Conservation (phyloP, 2,888 invertebrate species). For the Neoaliturus tenellus region DNA sequence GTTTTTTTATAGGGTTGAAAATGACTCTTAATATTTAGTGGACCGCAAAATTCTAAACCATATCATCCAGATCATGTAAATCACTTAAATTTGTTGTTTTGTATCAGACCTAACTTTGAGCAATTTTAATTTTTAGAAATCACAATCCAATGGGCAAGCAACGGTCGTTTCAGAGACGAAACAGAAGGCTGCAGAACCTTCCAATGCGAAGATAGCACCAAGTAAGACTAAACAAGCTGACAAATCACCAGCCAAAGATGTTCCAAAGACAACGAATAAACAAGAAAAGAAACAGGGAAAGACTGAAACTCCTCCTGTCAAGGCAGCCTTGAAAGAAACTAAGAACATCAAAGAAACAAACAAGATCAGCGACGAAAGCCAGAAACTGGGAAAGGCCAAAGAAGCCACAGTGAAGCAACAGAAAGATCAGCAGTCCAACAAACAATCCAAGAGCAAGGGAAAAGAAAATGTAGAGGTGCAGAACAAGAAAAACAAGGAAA, state of each 20-base stretch:
- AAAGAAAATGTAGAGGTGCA: slow-evolving; percentile 75
- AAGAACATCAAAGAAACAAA: slow-evolving; percentile 61
- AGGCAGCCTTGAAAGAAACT: slow-evolving; percentile 63
- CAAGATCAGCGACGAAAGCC: slow-evolving; percentile 47
- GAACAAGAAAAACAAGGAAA: slow-evolving; percentile 78
- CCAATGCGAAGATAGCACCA: slow-evolving; percentile 44
- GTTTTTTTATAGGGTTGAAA: too few relatives aligned
- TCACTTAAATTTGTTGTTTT: too few relatives aligned
- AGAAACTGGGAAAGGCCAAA: slow-evolving; percentile 57
- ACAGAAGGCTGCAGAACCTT: slow-evolving; percentile 58
- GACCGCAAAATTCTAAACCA: too few relatives aligned
- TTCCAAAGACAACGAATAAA: slow-evolving; percentile 64
- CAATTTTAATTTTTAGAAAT: slow-evolving; percentile 67
- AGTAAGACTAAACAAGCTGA: slow-evolving; percentile 63
- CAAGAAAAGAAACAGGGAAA: slow-evolving; percentile 64
- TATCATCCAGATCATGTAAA: too few relatives aligned
- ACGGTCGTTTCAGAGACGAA: slow-evolving; percentile 64
- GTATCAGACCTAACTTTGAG: too few relatives aligned
- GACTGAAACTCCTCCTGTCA: slow-evolving; percentile 61
- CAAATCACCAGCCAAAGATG: slow-evolving; percentile 64
- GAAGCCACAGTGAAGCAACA: slow-evolving; percentile 56
- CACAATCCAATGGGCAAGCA: slow-evolving; percentile 69
- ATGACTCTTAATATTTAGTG: too few relatives aligned
- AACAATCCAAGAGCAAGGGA: slow-evolving; percentile 75
- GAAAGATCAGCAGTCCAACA: slow-evolving; percentile 65